These are phyloP conservation scores for Echeneis naucrates DNA, from an alignment of 2,797 vertebrate genomes.

Conservation along the genomic window DNA sequence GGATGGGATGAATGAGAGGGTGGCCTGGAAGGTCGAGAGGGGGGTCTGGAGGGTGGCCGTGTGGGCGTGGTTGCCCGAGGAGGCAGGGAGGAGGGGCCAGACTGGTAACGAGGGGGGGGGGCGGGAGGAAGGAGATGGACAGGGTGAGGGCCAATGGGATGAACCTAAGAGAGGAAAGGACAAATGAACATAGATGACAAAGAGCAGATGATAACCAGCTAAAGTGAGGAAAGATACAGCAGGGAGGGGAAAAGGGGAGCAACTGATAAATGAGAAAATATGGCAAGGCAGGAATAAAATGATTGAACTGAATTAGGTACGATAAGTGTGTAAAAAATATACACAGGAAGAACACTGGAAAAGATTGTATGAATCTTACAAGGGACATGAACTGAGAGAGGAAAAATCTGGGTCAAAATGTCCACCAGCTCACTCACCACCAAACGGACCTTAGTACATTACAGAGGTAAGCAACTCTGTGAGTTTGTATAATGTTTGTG, in stretches of 20 bases:
- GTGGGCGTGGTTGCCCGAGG: slow-evolving; percentile 98
- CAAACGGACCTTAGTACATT: background rate
- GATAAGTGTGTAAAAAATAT: slow-evolving; percentile 14
- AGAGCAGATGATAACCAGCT: slow-evolving; percentile 87
- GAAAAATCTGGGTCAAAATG: background rate
- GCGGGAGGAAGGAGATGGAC: slow-evolving; percentile 99
- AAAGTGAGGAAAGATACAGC: slow-evolving; percentile 79
- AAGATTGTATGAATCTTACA: no score
- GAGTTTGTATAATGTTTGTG: slow-evolving; percentile 7
- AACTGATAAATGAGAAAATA: slow-evolving; percentile 66
- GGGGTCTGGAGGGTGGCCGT: slow-evolving; percentile 99
- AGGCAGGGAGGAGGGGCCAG: slow-evolving; percentile 98
- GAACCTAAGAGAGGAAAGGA: slow-evolving; percentile 87
- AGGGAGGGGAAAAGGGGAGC: slow-evolving; percentile 41
- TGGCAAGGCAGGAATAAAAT: slow-evolving; percentile 33
- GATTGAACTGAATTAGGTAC: background rate
- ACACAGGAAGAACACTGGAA: no score
- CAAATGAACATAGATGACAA: slow-evolving; percentile 93
- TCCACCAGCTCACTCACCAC: background rate
- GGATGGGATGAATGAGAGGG: slow-evolving; percentile 98
- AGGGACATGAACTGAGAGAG: background rate
- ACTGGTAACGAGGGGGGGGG: slow-evolving; percentile 99
- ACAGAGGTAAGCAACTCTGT: background rate
- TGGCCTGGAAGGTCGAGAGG: slow-evolving; percentile 98
- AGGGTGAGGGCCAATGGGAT: slow-evolving; percentile 98